Conservation (phyloP, 2,888 invertebrate genomes). For the Leptinotarsa rubiginosa region DNA sequence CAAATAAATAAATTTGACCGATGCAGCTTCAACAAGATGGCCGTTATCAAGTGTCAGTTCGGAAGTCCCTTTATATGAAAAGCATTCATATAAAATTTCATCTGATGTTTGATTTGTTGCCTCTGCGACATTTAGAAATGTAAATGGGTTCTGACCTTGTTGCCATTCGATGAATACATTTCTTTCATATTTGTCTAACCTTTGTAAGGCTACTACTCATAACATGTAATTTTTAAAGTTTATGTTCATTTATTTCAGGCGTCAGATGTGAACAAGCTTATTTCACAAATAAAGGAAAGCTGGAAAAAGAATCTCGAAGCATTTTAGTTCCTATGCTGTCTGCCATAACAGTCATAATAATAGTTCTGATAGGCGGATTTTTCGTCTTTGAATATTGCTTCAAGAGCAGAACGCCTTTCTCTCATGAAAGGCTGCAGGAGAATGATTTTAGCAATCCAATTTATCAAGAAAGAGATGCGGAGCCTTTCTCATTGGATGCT, state of each 20-base stretch:
- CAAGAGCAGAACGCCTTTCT: slow-evolving; percentile 70
- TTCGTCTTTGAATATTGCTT: slow-evolving; percentile 57
- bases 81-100: too few relatives aligned
- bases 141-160: too few relatives aligned
- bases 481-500: slow-evolving; percentile 70
- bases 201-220: too few relatives aligned
- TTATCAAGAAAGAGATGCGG: slow-evolving; percentile 81
- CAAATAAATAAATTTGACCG: too few relatives aligned
- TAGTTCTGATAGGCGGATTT: slow-evolving; percentile 54
- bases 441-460: slow-evolving; percentile 88
- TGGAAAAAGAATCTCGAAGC: slow-evolving; percentile 43
- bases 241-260: slow-evolving; percentile 20
- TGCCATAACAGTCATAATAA: slow-evolving; percentile 54
- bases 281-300: background rate
- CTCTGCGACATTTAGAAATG: too few relatives aligned
- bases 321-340: slow-evolving; percentile 53
- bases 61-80: too few relatives aligned
- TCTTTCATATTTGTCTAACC: too few relatives aligned
- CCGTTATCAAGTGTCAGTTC: too few relatives aligned
- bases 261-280: slow-evolving; percentile 28
- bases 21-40: too few relatives aligned
- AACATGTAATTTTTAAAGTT: too few relatives aligned
- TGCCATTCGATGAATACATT: too few relatives aligned
- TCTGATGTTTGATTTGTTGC: too few relatives aligned
- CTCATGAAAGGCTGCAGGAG: slow-evolving; percentile 84